Base-by-base conservation (phyloP, 92 coral and sea anemone genomes). In the Zoanthus gigantus region DNA sequence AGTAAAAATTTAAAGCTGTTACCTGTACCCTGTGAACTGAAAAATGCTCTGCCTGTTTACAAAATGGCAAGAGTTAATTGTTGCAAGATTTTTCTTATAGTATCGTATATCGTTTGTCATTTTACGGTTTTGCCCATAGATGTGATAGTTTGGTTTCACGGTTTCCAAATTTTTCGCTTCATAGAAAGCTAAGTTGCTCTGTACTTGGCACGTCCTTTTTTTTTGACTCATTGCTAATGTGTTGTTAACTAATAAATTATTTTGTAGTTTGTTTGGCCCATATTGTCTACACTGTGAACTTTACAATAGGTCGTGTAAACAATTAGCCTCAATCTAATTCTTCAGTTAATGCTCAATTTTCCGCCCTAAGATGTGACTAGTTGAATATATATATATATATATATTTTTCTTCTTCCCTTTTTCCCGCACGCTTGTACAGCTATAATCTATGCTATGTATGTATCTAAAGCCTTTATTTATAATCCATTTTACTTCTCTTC, bases 241-340 rank as follows among this genome's bases (percentile, higher is more conserved):
- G 56, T 15, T 23, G 76, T 45, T 81, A 47, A 81, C 14, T 63
- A 50, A 50, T 50, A 17, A 47, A 14, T 66, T 16, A 4, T 15
- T 60, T 60, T 66, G 37, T 76, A 53, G 48, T 30, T 80, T 80
- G 68, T 46, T 81, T 81, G 66, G 67, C 50, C 69, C 44, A 66
- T 6, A 66, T 67, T 81, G 85, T 81, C 67, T 81, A 44, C 54
- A 18, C 58, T 23, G 57, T 80, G 10, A 63, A 42, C 28, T 10
- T 29, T 45, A 75, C 82, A 77, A 10, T 53, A 53, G 82, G n/a
- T 56, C 67, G n/a, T 81, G 75, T 34, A 81, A 81, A 81, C 85
- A 81, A 50, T 67, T 15, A 63, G 3, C 46, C 63, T 16, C 15
- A 67, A 17, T 65, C 50, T 45, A 53, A 14, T 18, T 7, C 69